A percentile compares a stretch with the other conserved stretches of the same genome.
Conservation (phyloP, 2,797 vertebrate genomes). For the Glyptemys insculpta region DNA sequence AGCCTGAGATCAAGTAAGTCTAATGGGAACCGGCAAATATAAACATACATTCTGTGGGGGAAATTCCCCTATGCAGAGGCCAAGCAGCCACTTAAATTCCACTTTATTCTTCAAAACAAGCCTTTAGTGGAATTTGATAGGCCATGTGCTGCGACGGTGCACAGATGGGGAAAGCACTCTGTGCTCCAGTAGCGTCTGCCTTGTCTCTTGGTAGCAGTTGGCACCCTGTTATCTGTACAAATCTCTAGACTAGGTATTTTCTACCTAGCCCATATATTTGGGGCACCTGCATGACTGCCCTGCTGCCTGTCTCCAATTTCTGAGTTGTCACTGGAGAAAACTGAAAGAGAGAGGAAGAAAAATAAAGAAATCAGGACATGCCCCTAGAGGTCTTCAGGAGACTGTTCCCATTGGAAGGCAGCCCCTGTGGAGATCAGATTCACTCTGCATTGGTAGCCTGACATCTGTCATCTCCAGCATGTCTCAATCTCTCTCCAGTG, state of each 20-base stretch:
- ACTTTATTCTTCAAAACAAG: neutral
- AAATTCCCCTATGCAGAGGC: neutral
- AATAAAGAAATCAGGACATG: neutral
- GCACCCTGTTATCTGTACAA: neutral
- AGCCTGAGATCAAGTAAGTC: neutral
- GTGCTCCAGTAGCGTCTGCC: neutral
- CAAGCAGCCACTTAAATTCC: neutral
- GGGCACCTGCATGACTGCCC: neutral
- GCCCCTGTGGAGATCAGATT: neutral
- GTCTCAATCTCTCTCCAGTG: constrained; percentile 16
- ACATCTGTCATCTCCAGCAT: neutral
- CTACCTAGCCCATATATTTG: neutral
- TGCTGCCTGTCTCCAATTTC: neutral
- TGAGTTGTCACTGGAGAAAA: neutral
- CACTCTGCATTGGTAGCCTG: neutral
- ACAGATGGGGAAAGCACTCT: neutral
- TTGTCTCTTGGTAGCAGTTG: neutral
- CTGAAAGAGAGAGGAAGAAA: neutral
- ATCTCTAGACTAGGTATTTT: neutral
- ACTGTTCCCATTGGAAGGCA: neutral
- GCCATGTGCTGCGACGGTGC: neutral
- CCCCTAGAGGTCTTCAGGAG: neutral
- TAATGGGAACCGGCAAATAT: neutral
- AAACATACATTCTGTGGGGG: neutral
- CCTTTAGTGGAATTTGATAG: neutral